A percentile compares a stretch with the other conserved stretches of the same genome.
Evolutionary conservation across 2,797 vertebrate species (phyloP).

Genomic region (Astyanax mexicanus): DNA sequence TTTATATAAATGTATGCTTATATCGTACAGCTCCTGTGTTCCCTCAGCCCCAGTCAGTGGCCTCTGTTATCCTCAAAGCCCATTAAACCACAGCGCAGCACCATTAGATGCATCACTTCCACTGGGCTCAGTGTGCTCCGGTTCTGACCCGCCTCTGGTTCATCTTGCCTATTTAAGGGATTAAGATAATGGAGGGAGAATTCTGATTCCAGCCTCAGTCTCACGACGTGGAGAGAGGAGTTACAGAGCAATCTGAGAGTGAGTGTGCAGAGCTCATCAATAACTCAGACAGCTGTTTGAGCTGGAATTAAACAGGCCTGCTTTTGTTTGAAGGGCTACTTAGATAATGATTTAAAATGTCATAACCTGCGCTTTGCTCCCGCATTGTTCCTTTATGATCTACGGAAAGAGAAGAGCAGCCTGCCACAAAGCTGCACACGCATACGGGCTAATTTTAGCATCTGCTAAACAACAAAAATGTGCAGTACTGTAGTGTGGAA

Average conservation of each 20-base stretch:
- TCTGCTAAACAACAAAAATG: slow-evolving; percentile 10
- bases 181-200: slow-evolving; percentile 50
- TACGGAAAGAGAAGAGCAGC: neutral
- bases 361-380: slow-evolving; percentile 23
- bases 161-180: slow-evolving; percentile 50
- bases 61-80: neutral
- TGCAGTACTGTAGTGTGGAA: neutral
- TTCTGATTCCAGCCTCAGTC: slow-evolving; percentile 45
- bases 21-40: neutral
- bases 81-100: slow-evolving; percentile 9
- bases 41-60: neutral
- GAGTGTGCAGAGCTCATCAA: slow-evolving; percentile 36
- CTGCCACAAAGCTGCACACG: slow-evolving; percentile 7
- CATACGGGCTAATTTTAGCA: slow-evolving; percentile 7
- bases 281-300: slow-evolving; percentile 43
- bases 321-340: slow-evolving; percentile 50
- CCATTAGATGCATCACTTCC: neutral
- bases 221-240: slow-evolving; percentile 29
- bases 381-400: slow-evolving; percentile 10
- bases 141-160: slow-evolving; percentile 35
- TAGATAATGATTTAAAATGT: slow-evolving; percentile 30
- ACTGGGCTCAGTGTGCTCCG: slow-evolving; percentile 38
- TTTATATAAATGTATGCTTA: no score
- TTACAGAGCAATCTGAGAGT: slow-evolving; percentile 40
- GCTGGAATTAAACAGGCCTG: slow-evolving; percentile 38